Evolutionary conservation across 2,888 invertebrate genomes (phyloP).

Genomic region (Hartigia nigra): DNA sequence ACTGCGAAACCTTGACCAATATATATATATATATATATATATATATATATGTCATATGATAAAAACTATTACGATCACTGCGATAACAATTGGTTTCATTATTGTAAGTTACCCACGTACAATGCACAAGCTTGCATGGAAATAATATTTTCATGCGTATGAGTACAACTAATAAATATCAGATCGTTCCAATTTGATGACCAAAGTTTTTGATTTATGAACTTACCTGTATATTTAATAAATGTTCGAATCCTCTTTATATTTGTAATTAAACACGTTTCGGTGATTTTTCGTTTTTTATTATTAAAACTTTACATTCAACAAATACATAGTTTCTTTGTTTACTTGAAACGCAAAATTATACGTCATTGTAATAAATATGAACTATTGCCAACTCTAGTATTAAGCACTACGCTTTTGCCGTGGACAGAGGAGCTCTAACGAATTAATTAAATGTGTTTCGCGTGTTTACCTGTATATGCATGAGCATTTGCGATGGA

Average conservation of each 20-base stretch:
- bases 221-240: neutral
- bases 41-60: neutral
- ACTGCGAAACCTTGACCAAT: neutral
- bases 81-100: neutral
- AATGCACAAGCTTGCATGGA: neutral
- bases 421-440: neutral
- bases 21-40: neutral
- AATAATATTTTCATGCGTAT: neutral
- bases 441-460: neutral
- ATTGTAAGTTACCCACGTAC: neutral
- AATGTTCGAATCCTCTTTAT: neutral
- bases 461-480: neutral
- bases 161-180: neutral
- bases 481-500: neutral
- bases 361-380: slow-evolving; percentile 16
- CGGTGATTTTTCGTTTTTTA: slow-evolving; percentile 21
- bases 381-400: neutral
- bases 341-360: slow-evolving; percentile 11
- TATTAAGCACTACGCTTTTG: neutral
- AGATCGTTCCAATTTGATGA: neutral
- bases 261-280: neutral
- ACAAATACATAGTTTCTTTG: slow-evolving; percentile 31
- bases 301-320: slow-evolving; percentile 35
- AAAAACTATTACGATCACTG: neutral
- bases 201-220: neutral